Conservation (phyloP, 2,113 vertebrate species). For the Canis aureus region DNA sequence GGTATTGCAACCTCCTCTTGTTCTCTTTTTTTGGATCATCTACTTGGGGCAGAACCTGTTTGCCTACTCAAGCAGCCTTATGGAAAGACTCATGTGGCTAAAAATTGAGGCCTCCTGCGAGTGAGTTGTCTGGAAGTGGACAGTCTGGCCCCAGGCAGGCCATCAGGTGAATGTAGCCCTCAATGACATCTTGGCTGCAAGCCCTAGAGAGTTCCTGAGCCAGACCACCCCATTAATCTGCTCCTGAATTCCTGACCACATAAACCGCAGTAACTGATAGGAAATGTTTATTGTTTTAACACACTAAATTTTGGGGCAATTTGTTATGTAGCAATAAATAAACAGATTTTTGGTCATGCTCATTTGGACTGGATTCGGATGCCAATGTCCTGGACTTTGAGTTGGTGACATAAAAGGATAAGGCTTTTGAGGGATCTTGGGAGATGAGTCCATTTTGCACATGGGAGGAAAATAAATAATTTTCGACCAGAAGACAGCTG, state of each 20-base stretch:
- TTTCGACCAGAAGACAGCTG: background rate
- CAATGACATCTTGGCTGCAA: background rate
- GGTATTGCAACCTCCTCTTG: background rate
- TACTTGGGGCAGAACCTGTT: background rate
- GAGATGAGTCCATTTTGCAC: background rate
- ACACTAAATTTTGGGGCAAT: background rate
- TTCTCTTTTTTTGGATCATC: background rate
- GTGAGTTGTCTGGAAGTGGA: background rate
- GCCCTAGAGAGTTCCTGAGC: background rate
- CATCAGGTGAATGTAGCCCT: background rate
- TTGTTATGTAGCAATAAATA: background rate
- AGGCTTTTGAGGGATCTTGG: background rate
- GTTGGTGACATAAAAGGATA: background rate
- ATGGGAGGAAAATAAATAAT: background rate
- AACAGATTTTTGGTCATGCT: background rate
- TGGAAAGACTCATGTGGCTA: background rate
- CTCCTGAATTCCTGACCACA: background rate
- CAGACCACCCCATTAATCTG: background rate
- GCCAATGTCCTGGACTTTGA: background rate
- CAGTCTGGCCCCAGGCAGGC: background rate
- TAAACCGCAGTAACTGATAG: background rate
- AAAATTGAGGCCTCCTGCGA: background rate
- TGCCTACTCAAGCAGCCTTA: background rate
- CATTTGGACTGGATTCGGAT: slow-evolving; percentile 4
- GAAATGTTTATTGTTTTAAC: background rate